Conservation (phyloP, 2,888 invertebrate genomes). For the Sisyra terminalis region DNA sequence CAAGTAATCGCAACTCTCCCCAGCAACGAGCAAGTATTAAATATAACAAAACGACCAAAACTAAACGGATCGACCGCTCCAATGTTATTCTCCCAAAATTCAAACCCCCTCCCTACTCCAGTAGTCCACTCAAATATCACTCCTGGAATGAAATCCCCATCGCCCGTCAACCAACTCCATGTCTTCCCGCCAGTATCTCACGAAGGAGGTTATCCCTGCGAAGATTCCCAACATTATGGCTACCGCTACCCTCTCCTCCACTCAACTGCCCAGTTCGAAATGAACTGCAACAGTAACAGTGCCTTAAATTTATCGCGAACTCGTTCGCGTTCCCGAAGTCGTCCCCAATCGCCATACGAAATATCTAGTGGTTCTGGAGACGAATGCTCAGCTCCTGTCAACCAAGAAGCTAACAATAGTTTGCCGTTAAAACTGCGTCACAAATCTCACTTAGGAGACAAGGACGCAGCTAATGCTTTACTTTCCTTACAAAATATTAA, state of each 20-base stretch:
- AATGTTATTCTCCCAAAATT: slow-evolving; percentile 38
- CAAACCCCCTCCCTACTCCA: slow-evolving; percentile 39
- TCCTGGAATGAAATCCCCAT: slow-evolving; percentile 21
- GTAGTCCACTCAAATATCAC: slow-evolving; percentile 40
- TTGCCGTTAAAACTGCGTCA: slow-evolving; percentile 82
- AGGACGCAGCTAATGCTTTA: slow-evolving; percentile 68
- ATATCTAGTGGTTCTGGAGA: slow-evolving; percentile 54
- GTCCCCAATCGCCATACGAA: slow-evolving; percentile 62
- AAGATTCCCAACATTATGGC: slow-evolving; percentile 17
- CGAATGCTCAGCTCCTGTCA: slow-evolving; percentile 28
- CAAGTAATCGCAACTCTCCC: slow-evolving; percentile 77
- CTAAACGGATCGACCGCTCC: slow-evolving; percentile 23
- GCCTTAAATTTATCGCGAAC: slow-evolving; percentile 36
- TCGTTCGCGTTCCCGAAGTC: slow-evolving; percentile 20
- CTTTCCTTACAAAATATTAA: slow-evolving; percentile 74
- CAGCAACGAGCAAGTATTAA: slow-evolving; percentile 68
- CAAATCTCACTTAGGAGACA: slow-evolving; percentile 79
- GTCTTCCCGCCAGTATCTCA: slow-evolving; percentile 6
- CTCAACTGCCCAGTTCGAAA: slow-evolving; percentile 33
- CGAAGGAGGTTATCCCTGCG: slow-evolving; percentile 21
- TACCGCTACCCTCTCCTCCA: slow-evolving; percentile 16
- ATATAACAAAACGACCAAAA: slow-evolving; percentile 61
- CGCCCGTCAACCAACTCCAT: slow-evolving; percentile 13
- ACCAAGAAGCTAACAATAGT: slow-evolving; percentile 51
- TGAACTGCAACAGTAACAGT: slow-evolving; percentile 44